A percentile compares a stretch with the other conserved stretches of the same genome.
These are phyloP conservation scores for Parnassius mnemosyne DNA, from an alignment of 2,888 invertebrate species.

Conservation along the genomic window DNA sequence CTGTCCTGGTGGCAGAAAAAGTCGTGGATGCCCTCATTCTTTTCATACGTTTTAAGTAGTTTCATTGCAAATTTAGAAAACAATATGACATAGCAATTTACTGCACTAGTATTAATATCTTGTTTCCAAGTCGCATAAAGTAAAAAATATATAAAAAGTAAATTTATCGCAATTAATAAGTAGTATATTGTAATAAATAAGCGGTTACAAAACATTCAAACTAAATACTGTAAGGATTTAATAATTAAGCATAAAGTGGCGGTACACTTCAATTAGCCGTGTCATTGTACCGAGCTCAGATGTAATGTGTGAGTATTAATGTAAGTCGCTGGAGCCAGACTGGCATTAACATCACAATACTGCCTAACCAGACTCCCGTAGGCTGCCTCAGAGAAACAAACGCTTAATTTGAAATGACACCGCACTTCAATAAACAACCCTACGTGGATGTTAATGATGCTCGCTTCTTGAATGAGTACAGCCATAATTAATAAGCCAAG, in stretches of 20 bases:
- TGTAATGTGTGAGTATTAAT: conserved; percentile 31
- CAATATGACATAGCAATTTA: no score
- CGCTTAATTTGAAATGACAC: conserved; percentile 45
- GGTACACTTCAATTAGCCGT: conserved; percentile 40
- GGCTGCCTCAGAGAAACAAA: conserved; percentile 41
- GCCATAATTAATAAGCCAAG: no score
- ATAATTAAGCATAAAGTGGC: conserved; percentile 42
- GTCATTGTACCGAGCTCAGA: conserved; percentile 31
- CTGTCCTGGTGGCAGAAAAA: no score
- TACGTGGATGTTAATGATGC: conserved; percentile 4
- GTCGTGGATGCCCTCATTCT: no score
- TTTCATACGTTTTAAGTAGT: no score
- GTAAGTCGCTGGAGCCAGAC: conserved; percentile 37
- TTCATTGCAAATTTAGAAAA: no score
- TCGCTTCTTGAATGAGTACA: neutral
- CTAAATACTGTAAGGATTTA: conserved; percentile 33
- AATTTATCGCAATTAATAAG: no score
- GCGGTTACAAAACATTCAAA: conserved; percentile 32
- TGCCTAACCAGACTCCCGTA: conserved; percentile 47
- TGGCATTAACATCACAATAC: conserved; percentile 61
- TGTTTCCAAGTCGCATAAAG: no score
- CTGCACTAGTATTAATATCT: no score
- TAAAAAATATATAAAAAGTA: no score
- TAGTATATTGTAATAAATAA: conserved; percentile 4
- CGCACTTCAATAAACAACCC: conserved; percentile 1